Evolutionary conservation across 2,888 invertebrate species (phyloP).

Genomic region (Nephrotoma guestfalica): DNA sequence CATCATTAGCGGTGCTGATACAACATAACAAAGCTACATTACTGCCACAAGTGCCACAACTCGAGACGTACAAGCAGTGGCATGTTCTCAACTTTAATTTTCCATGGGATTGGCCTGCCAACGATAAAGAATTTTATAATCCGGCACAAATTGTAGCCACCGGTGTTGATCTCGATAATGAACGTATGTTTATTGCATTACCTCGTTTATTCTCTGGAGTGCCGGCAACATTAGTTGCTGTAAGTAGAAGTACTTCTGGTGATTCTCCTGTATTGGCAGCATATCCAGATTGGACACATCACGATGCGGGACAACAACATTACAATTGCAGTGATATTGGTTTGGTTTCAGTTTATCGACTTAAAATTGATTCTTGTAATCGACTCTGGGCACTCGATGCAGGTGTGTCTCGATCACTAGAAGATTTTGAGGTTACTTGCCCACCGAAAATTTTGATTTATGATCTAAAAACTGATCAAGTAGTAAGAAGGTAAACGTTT

Average conservation of each 20-base stretch:
- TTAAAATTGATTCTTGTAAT: conserved; percentile 64
- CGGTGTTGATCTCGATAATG: conserved; percentile 56
- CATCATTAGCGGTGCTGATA: neutral
- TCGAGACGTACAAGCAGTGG: conserved; percentile 57
- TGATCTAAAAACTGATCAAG: conserved; percentile 55
- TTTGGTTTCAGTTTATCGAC: conserved; percentile 63
- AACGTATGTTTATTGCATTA: conserved; percentile 58
- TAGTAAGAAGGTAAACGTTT: conserved; percentile 36
- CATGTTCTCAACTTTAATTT: conserved; percentile 50
- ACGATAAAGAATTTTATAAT: conserved; percentile 34
- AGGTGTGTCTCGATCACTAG: conserved; percentile 41
- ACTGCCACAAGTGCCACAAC: conserved; percentile 14
- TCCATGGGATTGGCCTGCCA: conserved; percentile 41
- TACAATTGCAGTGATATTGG: conserved; percentile 63
- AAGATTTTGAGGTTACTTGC: conserved; percentile 48
- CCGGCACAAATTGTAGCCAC: conserved; percentile 64
- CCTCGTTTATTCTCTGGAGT: conserved; percentile 62
- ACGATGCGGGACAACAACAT: conserved; percentile 49
- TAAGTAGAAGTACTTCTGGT: conserved; percentile 48
- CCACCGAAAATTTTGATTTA: conserved; percentile 71
- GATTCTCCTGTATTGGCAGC: conserved; percentile 58
- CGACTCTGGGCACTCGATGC: conserved; percentile 71
- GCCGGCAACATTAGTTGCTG: conserved; percentile 55
- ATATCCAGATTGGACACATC: conserved; percentile 66
- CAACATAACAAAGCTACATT: neutral